Conservation (phyloP, 2,888 invertebrate species). For the Neria commutata region DNA sequence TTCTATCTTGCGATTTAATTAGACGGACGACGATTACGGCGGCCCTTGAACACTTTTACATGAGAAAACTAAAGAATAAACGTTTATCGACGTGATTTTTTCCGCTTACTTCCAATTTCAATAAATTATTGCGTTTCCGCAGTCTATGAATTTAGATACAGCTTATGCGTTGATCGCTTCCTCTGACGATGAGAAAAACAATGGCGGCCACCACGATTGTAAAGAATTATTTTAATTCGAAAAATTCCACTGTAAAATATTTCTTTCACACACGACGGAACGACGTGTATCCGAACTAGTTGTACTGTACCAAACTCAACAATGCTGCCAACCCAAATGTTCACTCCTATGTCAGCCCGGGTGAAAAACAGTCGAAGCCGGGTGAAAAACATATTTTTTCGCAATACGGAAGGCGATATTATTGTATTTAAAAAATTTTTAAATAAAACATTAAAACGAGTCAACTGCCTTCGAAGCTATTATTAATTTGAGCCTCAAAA, state of each 20-base stretch:
- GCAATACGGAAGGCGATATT: too few relatives aligned
- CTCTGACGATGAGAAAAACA: constrained; percentile 26
- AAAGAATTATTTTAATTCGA: constrained; percentile 23
- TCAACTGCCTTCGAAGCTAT: too few relatives aligned
- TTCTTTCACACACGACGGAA: constrained; percentile 40
- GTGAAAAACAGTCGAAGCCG: too few relatives aligned
- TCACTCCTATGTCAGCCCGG: too few relatives aligned
- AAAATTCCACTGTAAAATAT: constrained; percentile 32
- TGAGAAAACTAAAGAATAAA: constrained; percentile 32
- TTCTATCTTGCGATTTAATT: constrained; percentile 19
- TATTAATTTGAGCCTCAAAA: too few relatives aligned
- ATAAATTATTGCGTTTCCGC: constrained; percentile 30
- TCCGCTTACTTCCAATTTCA: constrained; percentile 34
- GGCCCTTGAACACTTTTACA: constrained; percentile 19
- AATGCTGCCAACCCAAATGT: too few relatives aligned
- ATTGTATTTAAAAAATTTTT: too few relatives aligned
- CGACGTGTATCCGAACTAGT: constrained; percentile 47
- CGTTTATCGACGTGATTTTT: constrained; percentile 33
- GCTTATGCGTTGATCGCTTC: constrained; percentile 3
- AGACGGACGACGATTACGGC: constrained; percentile 14
- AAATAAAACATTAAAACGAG: too few relatives aligned
- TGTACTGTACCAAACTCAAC: background rate
- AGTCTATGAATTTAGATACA: constrained; percentile 29
- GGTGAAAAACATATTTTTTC: too few relatives aligned
- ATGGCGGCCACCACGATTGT: constrained; percentile 42